Percentiles rank a stretch among this genome's conserved stretches.
Evolutionary conservation across 2,113 vertebrate genomes (phyloP).

Genomic region (Ptychochromis oligacanthus): DNA sequence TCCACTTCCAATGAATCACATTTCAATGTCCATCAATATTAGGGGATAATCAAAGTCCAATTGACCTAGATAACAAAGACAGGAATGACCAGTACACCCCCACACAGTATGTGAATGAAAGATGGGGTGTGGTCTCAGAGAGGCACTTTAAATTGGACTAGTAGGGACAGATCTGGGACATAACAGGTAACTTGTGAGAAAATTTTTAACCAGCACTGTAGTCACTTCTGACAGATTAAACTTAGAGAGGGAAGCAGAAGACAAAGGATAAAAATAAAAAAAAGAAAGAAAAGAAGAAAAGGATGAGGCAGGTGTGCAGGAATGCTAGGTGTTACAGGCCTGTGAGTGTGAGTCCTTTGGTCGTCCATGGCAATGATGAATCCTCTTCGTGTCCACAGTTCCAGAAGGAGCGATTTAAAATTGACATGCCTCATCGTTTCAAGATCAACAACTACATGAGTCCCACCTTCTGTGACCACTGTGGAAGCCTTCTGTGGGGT

Average conservation of each 20-base stretch:
- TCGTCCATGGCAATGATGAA: conserved; percentile 7
- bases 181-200: not conserved
- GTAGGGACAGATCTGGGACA: not conserved
- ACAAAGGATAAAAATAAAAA: not conserved
- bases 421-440: conserved; percentile 98
- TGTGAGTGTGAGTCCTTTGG: not conserved
- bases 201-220: not conserved
- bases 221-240: not conserved
- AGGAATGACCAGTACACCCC: conserved; percentile 14
- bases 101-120: not conserved
- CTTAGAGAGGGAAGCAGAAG: conserved; percentile 2
- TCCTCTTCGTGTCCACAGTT: conserved; percentile 82
- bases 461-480: conserved; percentile 99
- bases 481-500: conserved; percentile 97
- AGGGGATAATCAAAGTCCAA: conserved; percentile 32
- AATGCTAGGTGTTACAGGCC: not conserved
- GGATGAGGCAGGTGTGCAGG: conserved; percentile 40
- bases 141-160: conserved; percentile 6
- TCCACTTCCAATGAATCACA: not conserved
- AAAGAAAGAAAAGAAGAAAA: no score
- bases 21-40: conserved; percentile 10
- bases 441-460: conserved; percentile 98
- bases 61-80: conserved; percentile 20
- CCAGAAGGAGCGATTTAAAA: conserved; percentile 99
- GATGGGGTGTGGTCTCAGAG: conserved; percentile 5